Conservation (phyloP, 2,888 invertebrate genomes). For the Lasioglossum oenotherae region DNA sequence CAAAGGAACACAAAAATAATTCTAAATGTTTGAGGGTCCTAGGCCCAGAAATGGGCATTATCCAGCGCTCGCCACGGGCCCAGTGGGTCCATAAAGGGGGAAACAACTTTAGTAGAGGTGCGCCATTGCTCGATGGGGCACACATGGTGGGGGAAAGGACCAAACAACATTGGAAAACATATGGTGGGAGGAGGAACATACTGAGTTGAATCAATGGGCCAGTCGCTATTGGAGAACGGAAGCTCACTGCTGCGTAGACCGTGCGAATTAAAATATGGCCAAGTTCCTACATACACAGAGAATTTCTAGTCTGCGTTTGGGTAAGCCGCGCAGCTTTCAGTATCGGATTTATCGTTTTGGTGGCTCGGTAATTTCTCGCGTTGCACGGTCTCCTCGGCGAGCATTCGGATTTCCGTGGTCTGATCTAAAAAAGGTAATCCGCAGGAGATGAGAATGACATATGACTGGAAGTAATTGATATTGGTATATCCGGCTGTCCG, state of each 20-base stretch:
- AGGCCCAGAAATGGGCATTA: not conserved
- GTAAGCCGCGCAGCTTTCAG: not conserved
- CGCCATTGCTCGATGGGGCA: no score
- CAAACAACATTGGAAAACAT: not conserved
- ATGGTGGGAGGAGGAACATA: not conserved
- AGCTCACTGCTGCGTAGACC: not conserved
- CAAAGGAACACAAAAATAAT: not conserved
- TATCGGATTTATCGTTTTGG: not conserved
- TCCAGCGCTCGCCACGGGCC: not conserved
- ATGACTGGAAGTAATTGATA: slow-evolving; percentile 78
- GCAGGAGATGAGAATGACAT: slow-evolving; percentile 70
- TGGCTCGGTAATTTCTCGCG: not conserved
- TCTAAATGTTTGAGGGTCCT: not conserved
- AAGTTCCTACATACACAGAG: not conserved
- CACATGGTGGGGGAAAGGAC: not conserved
- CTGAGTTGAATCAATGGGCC: not conserved
- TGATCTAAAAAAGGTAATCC: slow-evolving; percentile 14
- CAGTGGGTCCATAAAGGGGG: not conserved
- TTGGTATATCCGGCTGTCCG: slow-evolving; percentile 72
- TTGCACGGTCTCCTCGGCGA: not conserved
- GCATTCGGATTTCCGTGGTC: not conserved
- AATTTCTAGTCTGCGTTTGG: not conserved
- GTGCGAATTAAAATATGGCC: not conserved
- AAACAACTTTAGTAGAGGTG: not conserved
- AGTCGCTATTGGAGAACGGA: not conserved